phyloP scores from a whole-genome alignment of 2,113 vertebrate genomes.

The Penelope pileata region DNA sequence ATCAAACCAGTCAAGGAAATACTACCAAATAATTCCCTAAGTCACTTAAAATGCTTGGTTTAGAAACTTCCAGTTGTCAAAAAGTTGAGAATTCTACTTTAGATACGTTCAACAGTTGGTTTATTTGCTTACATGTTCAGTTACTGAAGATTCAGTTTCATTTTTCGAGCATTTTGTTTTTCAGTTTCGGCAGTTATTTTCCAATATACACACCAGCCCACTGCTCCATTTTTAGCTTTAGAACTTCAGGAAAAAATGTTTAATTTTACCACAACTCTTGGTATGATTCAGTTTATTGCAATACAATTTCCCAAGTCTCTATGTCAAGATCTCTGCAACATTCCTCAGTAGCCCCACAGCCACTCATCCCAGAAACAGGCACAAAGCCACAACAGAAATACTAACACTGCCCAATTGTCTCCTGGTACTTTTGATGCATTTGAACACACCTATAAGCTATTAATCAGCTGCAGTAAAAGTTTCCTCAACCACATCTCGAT shows the following conservation, averaged over 20 bases:
- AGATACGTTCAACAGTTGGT: neutral
- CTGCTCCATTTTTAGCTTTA: neutral
- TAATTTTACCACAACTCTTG: neutral
- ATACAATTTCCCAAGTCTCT: neutral
- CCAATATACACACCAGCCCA: neutral
- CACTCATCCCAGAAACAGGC: neutral
- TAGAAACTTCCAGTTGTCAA: neutral
- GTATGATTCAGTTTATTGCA: neutral
- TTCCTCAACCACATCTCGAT: neutral
- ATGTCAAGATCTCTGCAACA: neutral
- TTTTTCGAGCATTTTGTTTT: neutral
- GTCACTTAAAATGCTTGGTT: neutral
- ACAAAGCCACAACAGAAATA: neutral
- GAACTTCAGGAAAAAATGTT: neutral
- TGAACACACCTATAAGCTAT: neutral
- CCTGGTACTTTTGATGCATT: neutral
- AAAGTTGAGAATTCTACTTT: neutral
- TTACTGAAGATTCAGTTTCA: neutral
- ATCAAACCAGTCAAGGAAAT: neutral
- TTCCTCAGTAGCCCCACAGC: neutral
- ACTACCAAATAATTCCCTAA: neutral
- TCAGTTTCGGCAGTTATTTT: neutral
- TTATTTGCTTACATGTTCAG: neutral
- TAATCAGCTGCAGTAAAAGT: neutral
- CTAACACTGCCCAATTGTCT: neutral